These are phyloP conservation scores for Craseonycteris thonglongyai DNA, from an alignment of 2,113 vertebrate species.

Conservation along the genomic window DNA sequence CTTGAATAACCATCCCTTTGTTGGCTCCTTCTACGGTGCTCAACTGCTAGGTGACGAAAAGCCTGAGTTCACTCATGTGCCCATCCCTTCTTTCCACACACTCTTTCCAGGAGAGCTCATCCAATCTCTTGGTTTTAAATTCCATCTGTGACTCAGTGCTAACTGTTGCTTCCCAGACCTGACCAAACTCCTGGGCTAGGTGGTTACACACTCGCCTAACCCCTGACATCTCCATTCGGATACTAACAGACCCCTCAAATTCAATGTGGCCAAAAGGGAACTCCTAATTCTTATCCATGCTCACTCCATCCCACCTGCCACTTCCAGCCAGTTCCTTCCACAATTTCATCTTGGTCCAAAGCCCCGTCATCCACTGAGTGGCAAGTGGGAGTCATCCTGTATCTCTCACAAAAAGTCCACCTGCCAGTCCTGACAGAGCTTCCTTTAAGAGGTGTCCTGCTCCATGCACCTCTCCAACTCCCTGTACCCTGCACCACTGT, in stretches of 20 bases:
- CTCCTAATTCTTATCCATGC: background rate
- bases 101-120: background rate
- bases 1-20: background rate
- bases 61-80: background rate
- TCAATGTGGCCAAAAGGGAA: background rate
- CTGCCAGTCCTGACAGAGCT: rapidly evolving
- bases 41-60: background rate
- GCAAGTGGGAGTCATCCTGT: background rate
- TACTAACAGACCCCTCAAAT: background rate
- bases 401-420: background rate
- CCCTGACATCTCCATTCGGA: background rate
- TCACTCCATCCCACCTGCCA: background rate
- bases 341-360: background rate
- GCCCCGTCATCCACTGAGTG: background rate
- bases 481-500: background rate
- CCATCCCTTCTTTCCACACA: background rate
- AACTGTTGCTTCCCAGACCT: background rate
- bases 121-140: background rate
- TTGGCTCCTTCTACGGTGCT: background rate
- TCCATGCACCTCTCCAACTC: background rate
- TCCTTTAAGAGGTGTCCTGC: background rate
- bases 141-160: background rate
- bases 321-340: background rate
- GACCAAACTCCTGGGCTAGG: background rate
- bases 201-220: background rate